These are phyloP conservation scores for Acrobasis consociella DNA, from an alignment of 2,888 invertebrate species.

Conservation along the genomic window DNA sequence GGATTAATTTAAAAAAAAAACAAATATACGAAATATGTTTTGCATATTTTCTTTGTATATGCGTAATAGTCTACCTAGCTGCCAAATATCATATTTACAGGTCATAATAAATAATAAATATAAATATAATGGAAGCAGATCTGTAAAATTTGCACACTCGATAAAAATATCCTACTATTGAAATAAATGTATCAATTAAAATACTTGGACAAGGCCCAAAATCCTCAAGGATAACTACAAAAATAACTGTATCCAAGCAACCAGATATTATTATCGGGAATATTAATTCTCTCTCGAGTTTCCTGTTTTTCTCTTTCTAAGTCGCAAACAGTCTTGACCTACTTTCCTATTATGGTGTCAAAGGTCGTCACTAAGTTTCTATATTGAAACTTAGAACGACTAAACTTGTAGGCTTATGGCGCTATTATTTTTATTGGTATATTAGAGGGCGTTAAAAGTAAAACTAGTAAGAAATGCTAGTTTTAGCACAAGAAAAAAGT, in stretches of 20 bases:
- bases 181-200: not conserved
- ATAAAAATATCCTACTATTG: too few relatives aligned
- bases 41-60: too few relatives aligned
- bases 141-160: too few relatives aligned
- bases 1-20: too few relatives aligned
- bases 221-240: not conserved
- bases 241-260: not conserved
- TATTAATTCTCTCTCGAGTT: slow-evolving; percentile 13
- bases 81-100: too few relatives aligned
- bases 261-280: slow-evolving; percentile 2
- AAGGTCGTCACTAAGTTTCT: not conserved
- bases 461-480: too few relatives aligned
- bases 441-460: too few relatives aligned
- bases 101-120: too few relatives aligned
- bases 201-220: not conserved
- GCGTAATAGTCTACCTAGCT: too few relatives aligned
- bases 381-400: slow-evolving; percentile 1
- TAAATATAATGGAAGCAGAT: too few relatives aligned
- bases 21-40: too few relatives aligned
- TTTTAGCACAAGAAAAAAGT: too few relatives aligned
- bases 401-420: not conserved
- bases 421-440: not conserved
- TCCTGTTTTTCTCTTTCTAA: slow-evolving; percentile 14
- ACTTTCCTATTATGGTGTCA: slow-evolving; percentile 7
- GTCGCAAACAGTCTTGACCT: slow-evolving; percentile 14